These are phyloP conservation scores for Leptopilina drosophilae DNA, from an alignment of 2,888 invertebrate genomes.

Conservation along the genomic window DNA sequence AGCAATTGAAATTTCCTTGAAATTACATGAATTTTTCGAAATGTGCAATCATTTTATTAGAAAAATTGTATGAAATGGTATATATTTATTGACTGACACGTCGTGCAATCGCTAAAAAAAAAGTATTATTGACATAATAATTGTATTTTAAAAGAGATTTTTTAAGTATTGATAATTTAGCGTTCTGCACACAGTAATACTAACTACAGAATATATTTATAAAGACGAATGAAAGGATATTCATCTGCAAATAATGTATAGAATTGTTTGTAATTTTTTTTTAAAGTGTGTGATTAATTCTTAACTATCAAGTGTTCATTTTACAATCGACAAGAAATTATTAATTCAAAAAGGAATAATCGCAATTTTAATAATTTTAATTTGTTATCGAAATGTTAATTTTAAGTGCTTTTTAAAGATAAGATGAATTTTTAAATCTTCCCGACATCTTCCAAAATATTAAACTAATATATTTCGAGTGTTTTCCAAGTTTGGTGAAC, in stretches of 20 bases:
- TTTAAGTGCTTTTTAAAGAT: slow-evolving; percentile 31
- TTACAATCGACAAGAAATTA: not conserved
- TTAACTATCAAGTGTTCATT: slow-evolving; percentile 8
- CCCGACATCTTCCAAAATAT: not conserved
- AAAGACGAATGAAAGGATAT: slow-evolving; percentile 17
- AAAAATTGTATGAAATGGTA: not conserved
- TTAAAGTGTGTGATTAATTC: slow-evolving; percentile 19
- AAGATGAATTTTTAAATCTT: not conserved
- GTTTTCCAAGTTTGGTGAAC: slow-evolving; percentile 28
- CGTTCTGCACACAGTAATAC: not conserved
- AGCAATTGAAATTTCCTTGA: not conserved
- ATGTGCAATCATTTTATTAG: not conserved
- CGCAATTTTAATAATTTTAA: slow-evolving; percentile 41
- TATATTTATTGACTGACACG: slow-evolving; percentile 1
- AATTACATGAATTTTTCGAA: not conserved
- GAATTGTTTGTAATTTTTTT: not conserved
- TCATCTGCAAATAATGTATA: slow-evolving; percentile 6
- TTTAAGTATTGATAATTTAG: slow-evolving; percentile 10
- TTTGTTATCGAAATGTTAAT: slow-evolving; percentile 34
- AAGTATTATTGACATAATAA: slow-evolving; percentile 25
- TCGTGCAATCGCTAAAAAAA: slow-evolving; percentile 20
- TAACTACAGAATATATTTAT: slow-evolving; percentile 20
- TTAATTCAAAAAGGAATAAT: not conserved
- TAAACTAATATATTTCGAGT: slow-evolving; percentile 1
- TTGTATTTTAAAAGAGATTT: slow-evolving; percentile 1